phyloP scores from a whole-genome alignment of 2,113 vertebrate genomes.

The Calidris pygmaea region DNA sequence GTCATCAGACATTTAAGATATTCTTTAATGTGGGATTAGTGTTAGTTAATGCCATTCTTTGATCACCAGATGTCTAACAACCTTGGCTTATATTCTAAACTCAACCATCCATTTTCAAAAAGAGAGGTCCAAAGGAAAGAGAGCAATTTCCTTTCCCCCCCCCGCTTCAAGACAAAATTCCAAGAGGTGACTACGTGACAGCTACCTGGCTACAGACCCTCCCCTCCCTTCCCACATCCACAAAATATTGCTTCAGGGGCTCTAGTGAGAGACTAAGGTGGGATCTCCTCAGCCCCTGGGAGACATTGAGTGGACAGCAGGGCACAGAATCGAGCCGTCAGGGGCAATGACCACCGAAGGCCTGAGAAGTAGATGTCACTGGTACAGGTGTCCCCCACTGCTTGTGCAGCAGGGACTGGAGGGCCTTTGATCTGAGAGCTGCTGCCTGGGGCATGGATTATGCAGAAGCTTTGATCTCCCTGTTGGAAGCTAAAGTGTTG shows the following conservation, averaged over 20 bases:
- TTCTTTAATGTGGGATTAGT: conserved; percentile 44
- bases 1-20: conserved; percentile 34
- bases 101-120: conserved; percentile 1
- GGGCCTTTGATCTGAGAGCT: conserved; percentile 30
- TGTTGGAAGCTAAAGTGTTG: conserved; percentile 36
- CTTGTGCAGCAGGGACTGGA: conserved; percentile 5
- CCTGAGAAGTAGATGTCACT: background rate
- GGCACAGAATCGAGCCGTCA: background rate
- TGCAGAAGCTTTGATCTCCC: conserved; percentile 50
- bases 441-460: conserved; percentile 48
- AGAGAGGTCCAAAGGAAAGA: background rate
- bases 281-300: background rate
- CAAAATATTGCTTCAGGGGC: background rate
- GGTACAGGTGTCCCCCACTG: conserved; percentile 7
- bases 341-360: background rate
- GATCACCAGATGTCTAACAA: conserved; percentile 30
- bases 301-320: background rate
- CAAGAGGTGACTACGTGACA: background rate
- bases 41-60: conserved; percentile 48
- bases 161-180: conserved; percentile 1
- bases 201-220: background rate
- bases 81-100: conserved; percentile 7
- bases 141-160: background rate
- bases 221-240: background rate
- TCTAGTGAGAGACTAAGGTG: background rate